Conservation (phyloP, 2,113 vertebrate genomes). For the Erythrocercus mccallii region DNA sequence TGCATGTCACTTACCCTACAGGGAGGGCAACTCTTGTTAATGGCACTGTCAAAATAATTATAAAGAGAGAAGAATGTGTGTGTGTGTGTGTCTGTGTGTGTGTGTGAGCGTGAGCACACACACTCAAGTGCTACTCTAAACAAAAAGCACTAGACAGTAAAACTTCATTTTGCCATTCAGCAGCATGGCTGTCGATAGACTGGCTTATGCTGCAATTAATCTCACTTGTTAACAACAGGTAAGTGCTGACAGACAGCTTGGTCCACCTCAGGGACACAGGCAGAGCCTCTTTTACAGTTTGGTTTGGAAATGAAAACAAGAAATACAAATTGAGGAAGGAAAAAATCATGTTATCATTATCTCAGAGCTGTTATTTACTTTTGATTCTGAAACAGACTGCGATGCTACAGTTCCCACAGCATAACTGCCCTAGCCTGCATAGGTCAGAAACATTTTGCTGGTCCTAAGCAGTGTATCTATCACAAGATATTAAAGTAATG, state of each 20-base stretch:
- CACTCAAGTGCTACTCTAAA: neutral
- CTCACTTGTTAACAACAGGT: conserved; percentile 34
- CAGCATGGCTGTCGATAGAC: neutral
- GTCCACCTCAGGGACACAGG: neutral
- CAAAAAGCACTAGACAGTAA: neutral
- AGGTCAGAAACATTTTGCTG: neutral
- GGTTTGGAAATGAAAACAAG: conserved; percentile 4
- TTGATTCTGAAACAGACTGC: neutral
- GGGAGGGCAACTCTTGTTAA: conserved; percentile 65
- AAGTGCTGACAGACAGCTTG: conserved; percentile 11
- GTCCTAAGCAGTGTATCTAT: neutral
- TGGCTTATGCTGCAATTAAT: neutral
- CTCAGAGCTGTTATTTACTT: neutral
- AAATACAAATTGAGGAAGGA: neutral
- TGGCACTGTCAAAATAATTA: conserved; percentile 66
- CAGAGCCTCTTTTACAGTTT: neutral
- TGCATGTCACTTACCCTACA: conserved; percentile 68
- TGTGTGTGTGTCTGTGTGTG: neutral
- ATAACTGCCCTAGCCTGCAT: neutral
- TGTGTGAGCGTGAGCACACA: neutral
- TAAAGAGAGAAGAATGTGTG: neutral
- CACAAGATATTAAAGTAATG: neutral
- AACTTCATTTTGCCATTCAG: neutral
- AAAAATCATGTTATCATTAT: neutral
- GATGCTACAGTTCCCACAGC: neutral